Evolutionary conservation across 2,113 vertebrate genomes (phyloP), one percentile per base, ranked within the genome.

Genomic region (Artemisiospiza belli): DNA sequence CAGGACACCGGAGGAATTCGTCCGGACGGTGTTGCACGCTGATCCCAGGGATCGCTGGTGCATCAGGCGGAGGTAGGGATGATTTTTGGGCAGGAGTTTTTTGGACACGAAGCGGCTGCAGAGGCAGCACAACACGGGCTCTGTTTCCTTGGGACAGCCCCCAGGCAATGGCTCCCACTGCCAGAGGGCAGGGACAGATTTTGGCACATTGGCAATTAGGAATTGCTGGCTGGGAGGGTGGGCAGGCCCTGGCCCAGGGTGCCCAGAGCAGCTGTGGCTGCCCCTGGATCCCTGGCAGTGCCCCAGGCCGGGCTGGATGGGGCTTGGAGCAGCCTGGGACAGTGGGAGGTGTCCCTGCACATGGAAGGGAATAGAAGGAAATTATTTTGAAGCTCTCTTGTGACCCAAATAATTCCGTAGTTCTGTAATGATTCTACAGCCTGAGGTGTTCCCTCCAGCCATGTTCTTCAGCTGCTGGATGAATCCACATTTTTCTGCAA

Each of bases 291-390:
- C 61, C 61, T 89, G 77, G 61, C 0, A 59, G 23, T 74, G 28
- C 0, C 39, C 39, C 3, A 30, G 23, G 28, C 7, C 46, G 59
- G 52, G 44, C 0, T 89, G 68, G 67, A 49, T 0, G 0, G 14
- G 16, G 30, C 11, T 57, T 5, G 35, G 69, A 67, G 13, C 46
- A 30, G 0, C 39, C 39, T 67, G 46, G 61, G 6, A 15, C 0
- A 10, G 14, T 33, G 44, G 22, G 0, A 74, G 27, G 2, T 59
- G 68, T 74, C 44, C 33, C 27, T 33, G 44, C 4, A 2, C 23
- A 21, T 11, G 33, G 15, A 22, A 37, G 25, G 8, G 21, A 3
- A 5, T 19, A 3, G 6, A 20, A 89, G 2, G 7, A 39, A 19
- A 24, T 33, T 0, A 24, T 54, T 27, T 28, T 67, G 6, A 61